Conservation (phyloP, 2,888 invertebrate genomes). For the Pycnomerus fuliginosus region DNA sequence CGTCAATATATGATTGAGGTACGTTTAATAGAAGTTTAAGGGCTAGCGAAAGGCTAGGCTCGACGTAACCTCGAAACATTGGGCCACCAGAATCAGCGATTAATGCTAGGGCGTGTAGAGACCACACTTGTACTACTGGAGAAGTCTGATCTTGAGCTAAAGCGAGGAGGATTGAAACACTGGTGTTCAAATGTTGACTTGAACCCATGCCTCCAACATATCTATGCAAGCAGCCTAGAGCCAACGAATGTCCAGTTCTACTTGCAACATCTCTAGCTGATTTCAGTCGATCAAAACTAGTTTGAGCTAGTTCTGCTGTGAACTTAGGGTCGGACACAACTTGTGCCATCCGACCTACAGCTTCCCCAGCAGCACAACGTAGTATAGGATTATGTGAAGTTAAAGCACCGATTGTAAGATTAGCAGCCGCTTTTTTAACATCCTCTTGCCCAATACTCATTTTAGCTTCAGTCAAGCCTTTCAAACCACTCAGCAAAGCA, state of each 20-base stretch:
- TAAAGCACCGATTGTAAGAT: slow-evolving; percentile 75
- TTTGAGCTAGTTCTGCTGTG: slow-evolving; percentile 86
- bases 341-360: slow-evolving; percentile 90
- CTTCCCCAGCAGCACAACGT: slow-evolving; percentile 93
- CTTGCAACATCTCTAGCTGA: slow-evolving; percentile 85
- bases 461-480: slow-evolving; percentile 83
- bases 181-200: slow-evolving; percentile 90
- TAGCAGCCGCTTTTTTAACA: slow-evolving; percentile 80
- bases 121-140: slow-evolving; percentile 97
- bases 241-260: slow-evolving; percentile 84
- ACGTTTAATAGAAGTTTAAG: slow-evolving; percentile 85
- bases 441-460: slow-evolving; percentile 84
- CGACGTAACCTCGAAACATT: slow-evolving; percentile 97
- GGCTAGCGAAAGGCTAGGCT: slow-evolving; percentile 88
- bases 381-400: slow-evolving; percentile 76
- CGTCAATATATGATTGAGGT: slow-evolving; percentile 87
- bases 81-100: slow-evolving; percentile 98
- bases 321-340: slow-evolving; percentile 84
- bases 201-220: slow-evolving; percentile 96
- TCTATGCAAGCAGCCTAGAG: slow-evolving; percentile 93
- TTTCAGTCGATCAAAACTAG: slow-evolving; percentile 84
- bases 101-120: slow-evolving; percentile 90
- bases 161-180: slow-evolving; percentile 91
- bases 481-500: slow-evolving; percentile 84
- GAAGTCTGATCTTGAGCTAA: slow-evolving; percentile 92